phyloP scores from a whole-genome alignment of 53 echinoderm and acorn worm species.

The Paracentrotus lividus region DNA sequence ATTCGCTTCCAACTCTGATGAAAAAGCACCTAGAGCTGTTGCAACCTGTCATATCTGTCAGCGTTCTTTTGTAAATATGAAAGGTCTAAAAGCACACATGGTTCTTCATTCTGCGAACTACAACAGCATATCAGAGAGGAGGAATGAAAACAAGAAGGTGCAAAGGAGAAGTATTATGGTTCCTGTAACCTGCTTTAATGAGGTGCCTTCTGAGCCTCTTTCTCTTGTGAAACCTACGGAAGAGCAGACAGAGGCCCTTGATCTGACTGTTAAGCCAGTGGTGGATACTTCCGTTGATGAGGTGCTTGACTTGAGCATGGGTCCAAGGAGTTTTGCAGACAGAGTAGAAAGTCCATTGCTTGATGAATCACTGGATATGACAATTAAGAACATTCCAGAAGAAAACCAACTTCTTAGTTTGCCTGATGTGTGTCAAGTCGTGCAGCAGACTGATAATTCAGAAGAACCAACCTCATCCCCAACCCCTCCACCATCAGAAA shows the following conservation, averaged over 20 bases:
- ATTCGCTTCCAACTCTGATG: background rate
- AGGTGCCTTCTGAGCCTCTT: constrained; percentile 19
- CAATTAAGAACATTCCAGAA: constrained; percentile 16
- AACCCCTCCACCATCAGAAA: background rate
- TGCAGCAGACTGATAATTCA: constrained; percentile 2
- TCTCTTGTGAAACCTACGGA: constrained; percentile 19
- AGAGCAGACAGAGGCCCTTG: constrained; percentile 66
- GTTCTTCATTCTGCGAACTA: constrained; percentile 61
- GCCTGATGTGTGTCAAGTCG: constrained; percentile 61
- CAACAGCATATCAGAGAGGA: constrained; percentile 67
- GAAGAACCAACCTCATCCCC: constrained; percentile 14
- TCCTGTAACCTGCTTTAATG: background rate
- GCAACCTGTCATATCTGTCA: constrained; percentile 67
- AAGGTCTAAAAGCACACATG: constrained; percentile 59
- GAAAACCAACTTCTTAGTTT: background rate
- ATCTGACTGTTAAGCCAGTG: constrained; percentile 57
- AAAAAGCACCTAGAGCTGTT: constrained; percentile 59
- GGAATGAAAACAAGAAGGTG: constrained; percentile 48
- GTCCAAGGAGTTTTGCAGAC: constrained; percentile 2
- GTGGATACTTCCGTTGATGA: constrained; percentile 30
- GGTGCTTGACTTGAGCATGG: constrained; percentile 63
- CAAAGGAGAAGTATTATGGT: background rate
- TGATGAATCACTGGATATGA: background rate
- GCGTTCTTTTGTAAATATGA: constrained; percentile 60
- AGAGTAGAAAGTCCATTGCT: background rate